Base-by-base conservation (phyloP, 2,888 invertebrate genomes). In the Thera obeliscata region DNA sequence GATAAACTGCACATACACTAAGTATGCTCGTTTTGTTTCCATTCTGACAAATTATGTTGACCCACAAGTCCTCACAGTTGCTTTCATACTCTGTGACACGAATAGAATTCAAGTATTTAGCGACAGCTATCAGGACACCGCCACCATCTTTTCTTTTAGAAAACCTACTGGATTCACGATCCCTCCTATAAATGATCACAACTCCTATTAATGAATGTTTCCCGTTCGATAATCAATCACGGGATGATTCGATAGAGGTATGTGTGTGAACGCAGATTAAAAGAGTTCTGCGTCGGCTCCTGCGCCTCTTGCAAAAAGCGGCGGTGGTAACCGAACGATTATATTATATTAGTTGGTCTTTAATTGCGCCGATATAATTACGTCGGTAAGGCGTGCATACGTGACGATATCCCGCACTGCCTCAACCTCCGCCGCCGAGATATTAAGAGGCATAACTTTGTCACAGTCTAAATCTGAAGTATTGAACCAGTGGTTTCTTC, bases 361-460 rank as follows among this genome's bases (percentile, higher is more conserved):
- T 93, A 93, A 93, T 93, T 93, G 91, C 88, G 83, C 80, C 89
- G 90, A 93, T 93, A 93, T 93, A 93, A 93, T 93, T 91, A 93
- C 87, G 86, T 76, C 85, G 87, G 87, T 87, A 83, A 82, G 82
- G 82, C 76, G 87, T 79, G 86, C 82, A 89, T 88, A 93, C 93
- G 93, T 93, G 93, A 92, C 92, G 88, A 93, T 93, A 93, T 93
- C 88, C 93, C 89, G 85, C 36, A 78, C 81, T 83, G 84, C 79
- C 81, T 84, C 85, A 79, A 78, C 83, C 81, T 57, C 48, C 86
- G 89, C 87, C 84, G 87, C 81, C 83, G 83, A 84, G 87, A 91
- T 92, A 92, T 93, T 90, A 91, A 91, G 90, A 90, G 91, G 87
- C 91, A 92, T 91, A 92, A 89, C 91, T 91, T 81, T 81, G 82